A percentile compares a stretch with the other conserved stretches of the same genome.
Evolutionary conservation across 2,888 invertebrate species (phyloP).

Genomic region (Nycteola revayana): DNA sequence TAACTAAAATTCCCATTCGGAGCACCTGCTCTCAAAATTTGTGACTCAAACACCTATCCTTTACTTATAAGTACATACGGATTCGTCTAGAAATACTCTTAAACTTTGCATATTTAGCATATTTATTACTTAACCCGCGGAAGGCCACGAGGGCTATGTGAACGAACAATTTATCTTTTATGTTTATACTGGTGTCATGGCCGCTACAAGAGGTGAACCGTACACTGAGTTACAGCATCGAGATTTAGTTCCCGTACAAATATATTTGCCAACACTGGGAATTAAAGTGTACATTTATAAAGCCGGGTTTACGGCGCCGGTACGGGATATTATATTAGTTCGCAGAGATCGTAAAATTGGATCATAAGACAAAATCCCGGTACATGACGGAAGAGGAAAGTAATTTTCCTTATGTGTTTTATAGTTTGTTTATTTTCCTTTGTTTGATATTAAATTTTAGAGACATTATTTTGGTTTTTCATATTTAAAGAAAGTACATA

Average conservation of each 20-base stretch:
- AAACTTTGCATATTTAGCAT: slow-evolving; percentile 75
- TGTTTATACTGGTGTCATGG: slow-evolving; percentile 39
- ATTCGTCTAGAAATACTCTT: slow-evolving; percentile 64
- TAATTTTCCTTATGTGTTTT: too few relatives aligned
- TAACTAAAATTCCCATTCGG: slow-evolving; percentile 64
- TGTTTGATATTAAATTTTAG: too few relatives aligned
- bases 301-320: slow-evolving; percentile 25
- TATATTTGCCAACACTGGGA: slow-evolving; percentile 36
- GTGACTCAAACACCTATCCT: slow-evolving; percentile 55
- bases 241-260: slow-evolving; percentile 36
- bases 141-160: slow-evolving; percentile 39
- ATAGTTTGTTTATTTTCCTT: too few relatives aligned
- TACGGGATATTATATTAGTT: slow-evolving; percentile 27
- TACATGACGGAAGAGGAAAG: slow-evolving; percentile 3
- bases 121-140: slow-evolving; percentile 63
- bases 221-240: slow-evolving; percentile 44
- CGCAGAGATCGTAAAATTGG: slow-evolving; percentile 24
- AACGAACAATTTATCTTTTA: slow-evolving; percentile 44
- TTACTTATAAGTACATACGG: slow-evolving; percentile 60
- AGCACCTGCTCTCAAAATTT: slow-evolving; percentile 62
- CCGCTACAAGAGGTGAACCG: slow-evolving; percentile 40
- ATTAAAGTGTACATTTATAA: slow-evolving; percentile 35
- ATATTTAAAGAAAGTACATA: too few relatives aligned
- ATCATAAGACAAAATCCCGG: slow-evolving; percentile 16
- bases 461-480: too few relatives aligned